Evolutionary conservation across 2,888 invertebrate species (phyloP), one percentile per base, ranked within the genome.

Genomic region (Homarus gammarus): DNA sequence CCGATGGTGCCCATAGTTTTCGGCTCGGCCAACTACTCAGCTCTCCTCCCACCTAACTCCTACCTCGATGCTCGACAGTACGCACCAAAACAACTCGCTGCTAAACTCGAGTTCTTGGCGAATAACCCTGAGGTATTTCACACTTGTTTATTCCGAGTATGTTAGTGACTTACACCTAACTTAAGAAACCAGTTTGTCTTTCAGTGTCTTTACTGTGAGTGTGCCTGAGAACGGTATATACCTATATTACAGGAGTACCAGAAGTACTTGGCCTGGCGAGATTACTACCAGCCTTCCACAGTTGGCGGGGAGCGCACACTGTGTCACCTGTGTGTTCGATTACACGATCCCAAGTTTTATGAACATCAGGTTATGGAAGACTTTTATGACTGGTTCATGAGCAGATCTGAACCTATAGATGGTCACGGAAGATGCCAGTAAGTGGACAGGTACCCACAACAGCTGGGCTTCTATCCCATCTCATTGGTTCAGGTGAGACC

Each of bases 1-100:
- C 90, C 88, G 10, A 33, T 88, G 6, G 91, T 91, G 5, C 91
- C 91, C 1, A 73, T 91, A 15, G 91, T 91, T 0, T 18, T 87
- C 10, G 90, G 91, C 27, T 81, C 84, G 31, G 90, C 82, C 0
- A 72, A 91, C 49, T 90, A 90, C 72, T 70, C 85, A 15, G 31
- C 64, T 1, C 18, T 87, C n/a, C 44, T 88, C 1, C 91, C 91
- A 8, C 82, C 84, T 0, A 36, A 77, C 40, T 90, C 90, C n/a
- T 91, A 56, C 83, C 90, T 91, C 22, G 77, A 84, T 33, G 90
- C 91, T 2, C 40, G 40, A 5, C 31, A 70, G 27, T 90, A 82
- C 87, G 31, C 61, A 15, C 91, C 90, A 3, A 22, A 18, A n/a
- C 51, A 90, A 38, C 90, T 91, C 27, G 90, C 91, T 3, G 22